phyloP scores from a whole-genome alignment of 2,113 vertebrate species.

The Gallinago undulata region DNA sequence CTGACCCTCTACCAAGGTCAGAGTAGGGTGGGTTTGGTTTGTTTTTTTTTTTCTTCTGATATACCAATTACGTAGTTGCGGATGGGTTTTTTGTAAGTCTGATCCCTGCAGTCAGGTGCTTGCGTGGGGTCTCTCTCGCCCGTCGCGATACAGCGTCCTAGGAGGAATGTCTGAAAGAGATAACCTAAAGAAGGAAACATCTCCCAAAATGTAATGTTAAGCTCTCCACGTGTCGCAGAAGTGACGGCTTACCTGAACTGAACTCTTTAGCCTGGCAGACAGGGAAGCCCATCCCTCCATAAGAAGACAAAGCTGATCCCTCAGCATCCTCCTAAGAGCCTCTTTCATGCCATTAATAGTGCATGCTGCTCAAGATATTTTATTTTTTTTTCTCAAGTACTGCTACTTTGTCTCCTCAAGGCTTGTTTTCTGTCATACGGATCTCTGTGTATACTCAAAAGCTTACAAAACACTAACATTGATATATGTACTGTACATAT shows the following conservation, averaged over 20 bases:
- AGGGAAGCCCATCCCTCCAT: background rate
- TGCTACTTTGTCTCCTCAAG: background rate
- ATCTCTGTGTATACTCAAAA: background rate
- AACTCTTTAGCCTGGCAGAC: background rate
- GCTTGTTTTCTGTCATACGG: background rate
- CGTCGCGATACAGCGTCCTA: background rate
- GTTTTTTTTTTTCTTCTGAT: background rate
- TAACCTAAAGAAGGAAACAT: background rate
- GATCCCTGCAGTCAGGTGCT: background rate
- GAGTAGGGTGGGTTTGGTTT: background rate
- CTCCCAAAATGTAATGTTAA: background rate
- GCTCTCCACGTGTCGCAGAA: background rate
- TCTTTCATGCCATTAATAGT: conserved; percentile 34
- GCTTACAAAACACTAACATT: background rate
- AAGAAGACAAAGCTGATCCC: conserved; percentile 31
- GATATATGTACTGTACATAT: background rate
- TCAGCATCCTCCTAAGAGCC: conserved; percentile 16
- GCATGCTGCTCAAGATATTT: background rate
- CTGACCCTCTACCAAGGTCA: background rate
- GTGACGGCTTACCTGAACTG: background rate
- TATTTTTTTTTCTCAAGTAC: background rate
- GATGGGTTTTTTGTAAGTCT: background rate
- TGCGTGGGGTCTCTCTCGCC: background rate
- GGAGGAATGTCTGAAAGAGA: conserved; percentile 24
- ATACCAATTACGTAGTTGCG: background rate